phyloP scores from a whole-genome alignment of 2,888 invertebrate species.

The Apoda limacodes region DNA sequence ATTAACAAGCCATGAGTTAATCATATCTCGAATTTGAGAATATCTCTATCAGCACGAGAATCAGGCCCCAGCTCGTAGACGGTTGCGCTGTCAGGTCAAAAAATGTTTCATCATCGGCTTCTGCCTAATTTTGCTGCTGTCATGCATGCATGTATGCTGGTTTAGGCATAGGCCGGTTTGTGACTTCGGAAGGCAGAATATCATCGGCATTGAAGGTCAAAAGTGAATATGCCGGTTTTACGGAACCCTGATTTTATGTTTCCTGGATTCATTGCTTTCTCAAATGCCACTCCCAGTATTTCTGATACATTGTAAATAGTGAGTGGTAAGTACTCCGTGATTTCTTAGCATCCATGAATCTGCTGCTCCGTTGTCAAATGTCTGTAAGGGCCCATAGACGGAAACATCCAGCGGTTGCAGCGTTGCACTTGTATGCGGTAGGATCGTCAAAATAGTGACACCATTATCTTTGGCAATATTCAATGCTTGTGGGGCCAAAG shows the following conservation, averaged over 20 bases:
- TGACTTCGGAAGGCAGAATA: slow-evolving; percentile 21
- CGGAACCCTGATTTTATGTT: slow-evolving; percentile 29
- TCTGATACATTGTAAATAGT: slow-evolving; percentile 32
- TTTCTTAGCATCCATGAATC: slow-evolving; percentile 29
- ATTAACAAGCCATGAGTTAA: too few relatives aligned
- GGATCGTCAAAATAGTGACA: slow-evolving; percentile 32
- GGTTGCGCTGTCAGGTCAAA: too few relatives aligned
- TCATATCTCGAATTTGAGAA: too few relatives aligned
- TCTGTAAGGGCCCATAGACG: slow-evolving; percentile 27
- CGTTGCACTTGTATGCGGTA: too few relatives aligned
- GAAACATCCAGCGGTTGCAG: slow-evolving; percentile 26
- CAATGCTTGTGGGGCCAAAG: slow-evolving; percentile 20
- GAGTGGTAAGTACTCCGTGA: slow-evolving; percentile 29
- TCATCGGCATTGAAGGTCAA: slow-evolving; percentile 26
- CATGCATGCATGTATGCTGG: too few relatives aligned
- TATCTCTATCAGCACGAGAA: too few relatives aligned
- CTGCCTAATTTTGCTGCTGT: slow-evolving; percentile 8
- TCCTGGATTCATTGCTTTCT: slow-evolving; percentile 27
- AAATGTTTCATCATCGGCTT: slow-evolving; percentile 8
- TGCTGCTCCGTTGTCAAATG: slow-evolving; percentile 23
- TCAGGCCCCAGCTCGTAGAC: too few relatives aligned
- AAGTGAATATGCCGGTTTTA: slow-evolving; percentile 25
- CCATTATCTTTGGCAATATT: slow-evolving; percentile 23
- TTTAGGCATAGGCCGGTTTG: slow-evolving; percentile 17
- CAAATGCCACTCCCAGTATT: slow-evolving; percentile 21